Base-by-base conservation (phyloP, 2,113 vertebrate genomes). In the Rhabdomys dilectus region DNA sequence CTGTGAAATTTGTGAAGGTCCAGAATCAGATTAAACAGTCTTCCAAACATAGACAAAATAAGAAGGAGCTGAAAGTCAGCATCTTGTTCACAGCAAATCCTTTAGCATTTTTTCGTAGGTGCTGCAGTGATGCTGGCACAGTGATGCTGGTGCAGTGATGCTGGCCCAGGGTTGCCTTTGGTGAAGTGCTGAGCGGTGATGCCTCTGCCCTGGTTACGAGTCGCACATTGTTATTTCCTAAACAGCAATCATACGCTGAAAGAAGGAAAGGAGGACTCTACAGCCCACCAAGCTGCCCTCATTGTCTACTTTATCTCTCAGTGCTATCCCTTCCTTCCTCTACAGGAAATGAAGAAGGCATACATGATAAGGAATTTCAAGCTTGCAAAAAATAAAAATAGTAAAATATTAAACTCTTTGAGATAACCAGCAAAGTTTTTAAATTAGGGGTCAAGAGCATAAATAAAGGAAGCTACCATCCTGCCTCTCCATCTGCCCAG, bases 311-410 rank as follows among this genome's bases (percentile, higher is more conserved):
- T 95, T 95, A 75, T 92, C 92, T 78, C 64, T 77, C 24, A 58
- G 29, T 31, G 90, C 92, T 93, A 22, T 60, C 53, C 22, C 68
- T 97, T 98, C 96, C 96, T 98, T 97, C 97, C 96, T 96, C 73
- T 70, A 16, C 29, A 87, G 96, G 96, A 98, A 97, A 88, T 80
- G 39, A 31, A 11, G 22, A 64, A 19, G 73, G 68, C 60, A 60
- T 56, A 51, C 78, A 58, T 60, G 36, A 62, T 64, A 86, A 93
- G 7, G 45, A 89, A 53, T 21, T 66, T 39, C 90, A 91, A 84
- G 68, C 62, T 75, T 76, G 12, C 31, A 93, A 58, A 60, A 53
- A 58, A 16, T 19, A 62, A 26, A 22, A 62, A 60, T 2, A 72
- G 58, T 78, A 58, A 93, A 76, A 77, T 73, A 95, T 51, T 9